Conservation (phyloP, 2,113 vertebrate species). For the Callipepla californica region DNA sequence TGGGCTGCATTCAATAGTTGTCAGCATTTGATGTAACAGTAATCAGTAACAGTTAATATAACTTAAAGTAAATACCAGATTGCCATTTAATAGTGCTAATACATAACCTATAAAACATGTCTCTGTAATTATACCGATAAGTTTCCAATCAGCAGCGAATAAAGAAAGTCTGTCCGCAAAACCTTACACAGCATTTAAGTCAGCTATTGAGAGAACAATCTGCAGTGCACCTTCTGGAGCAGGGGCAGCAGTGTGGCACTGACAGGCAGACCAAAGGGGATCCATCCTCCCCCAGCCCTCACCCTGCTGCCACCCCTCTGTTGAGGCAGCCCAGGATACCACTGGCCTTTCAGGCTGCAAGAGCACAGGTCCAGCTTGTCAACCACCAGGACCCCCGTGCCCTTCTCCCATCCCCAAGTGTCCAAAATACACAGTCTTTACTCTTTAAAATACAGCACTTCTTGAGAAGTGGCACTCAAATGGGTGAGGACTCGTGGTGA, state of each 20-base stretch:
- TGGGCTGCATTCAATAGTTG: background rate
- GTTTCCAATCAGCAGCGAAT: background rate
- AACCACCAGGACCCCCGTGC: no score
- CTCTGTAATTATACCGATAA: conserved; percentile 7
- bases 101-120: background rate
- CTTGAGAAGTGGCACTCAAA: background rate
- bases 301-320: background rate
- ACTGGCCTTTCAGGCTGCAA: no score
- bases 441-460: no score
- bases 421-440: background rate
- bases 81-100: conserved; percentile 21
- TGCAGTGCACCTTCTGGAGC: background rate
- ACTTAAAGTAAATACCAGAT: conserved; percentile 19
- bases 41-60: conserved; percentile 40
- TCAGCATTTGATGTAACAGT: conserved; percentile 22
- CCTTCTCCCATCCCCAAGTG: background rate
- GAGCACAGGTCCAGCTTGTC: no score
- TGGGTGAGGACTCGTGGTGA: background rate
- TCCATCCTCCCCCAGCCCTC: background rate
- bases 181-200: background rate
- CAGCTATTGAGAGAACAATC: background rate
- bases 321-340: no score
- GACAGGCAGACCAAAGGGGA: background rate
- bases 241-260: rapidly evolving
- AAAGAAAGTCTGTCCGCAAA: background rate